Evolutionary conservation across 2,113 vertebrate species (phyloP).

Genomic region (Entelurus aequoreus): DNA sequence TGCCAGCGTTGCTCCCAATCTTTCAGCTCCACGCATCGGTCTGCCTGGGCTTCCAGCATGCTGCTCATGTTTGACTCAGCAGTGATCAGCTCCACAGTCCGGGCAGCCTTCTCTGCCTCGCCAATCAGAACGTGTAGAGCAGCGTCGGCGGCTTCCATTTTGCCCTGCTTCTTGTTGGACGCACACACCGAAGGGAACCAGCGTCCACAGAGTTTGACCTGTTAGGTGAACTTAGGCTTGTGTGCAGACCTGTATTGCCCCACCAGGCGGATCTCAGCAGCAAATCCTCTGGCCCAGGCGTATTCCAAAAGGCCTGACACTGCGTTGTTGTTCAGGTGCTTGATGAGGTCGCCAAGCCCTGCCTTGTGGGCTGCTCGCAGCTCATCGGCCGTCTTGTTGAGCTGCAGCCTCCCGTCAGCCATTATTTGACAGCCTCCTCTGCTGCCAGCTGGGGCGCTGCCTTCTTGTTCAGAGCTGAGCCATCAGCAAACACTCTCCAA

Average conservation of each 20-base stretch:
- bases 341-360: constrained; percentile 85
- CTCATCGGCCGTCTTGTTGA: constrained; percentile 74
- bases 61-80: constrained; percentile 67
- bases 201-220: constrained; percentile 93
- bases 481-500: constrained; percentile 84
- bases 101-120: constrained; percentile 83
- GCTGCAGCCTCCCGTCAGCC: constrained; percentile 69
- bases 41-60: constrained; percentile 57
- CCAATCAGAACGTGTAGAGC: constrained; percentile 89
- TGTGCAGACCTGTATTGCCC: constrained; percentile 89
- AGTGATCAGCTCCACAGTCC: constrained; percentile 69
- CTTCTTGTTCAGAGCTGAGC: constrained; percentile 92
- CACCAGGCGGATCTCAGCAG: constrained; percentile 89
- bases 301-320: constrained; percentile 91
- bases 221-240: constrained; percentile 93
- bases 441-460: constrained; percentile 91
- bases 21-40: constrained; percentile 59
- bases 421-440: constrained; percentile 88
- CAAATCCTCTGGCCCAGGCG: constrained; percentile 89
- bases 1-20: constrained; percentile 82
- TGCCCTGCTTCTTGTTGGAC: constrained; percentile 93
- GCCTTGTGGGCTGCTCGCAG: constrained; percentile 72
- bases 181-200: constrained; percentile 95
- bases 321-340: constrained; percentile 89
- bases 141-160: constrained; percentile 91